phyloP scores from a whole-genome alignment of 1,140 invertebrate species.

The Heliconius eleuchia region DNA sequence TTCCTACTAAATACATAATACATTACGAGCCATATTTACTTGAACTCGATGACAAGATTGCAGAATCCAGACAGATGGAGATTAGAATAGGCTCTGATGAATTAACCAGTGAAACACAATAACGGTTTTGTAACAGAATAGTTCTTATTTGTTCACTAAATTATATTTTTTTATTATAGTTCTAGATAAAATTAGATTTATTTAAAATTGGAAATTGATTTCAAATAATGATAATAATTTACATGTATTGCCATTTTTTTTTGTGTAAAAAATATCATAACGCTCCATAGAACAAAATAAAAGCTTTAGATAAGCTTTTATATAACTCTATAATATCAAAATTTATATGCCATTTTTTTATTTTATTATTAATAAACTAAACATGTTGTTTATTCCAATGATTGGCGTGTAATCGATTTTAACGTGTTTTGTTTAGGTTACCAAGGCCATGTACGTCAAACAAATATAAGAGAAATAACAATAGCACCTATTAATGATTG shows the following conservation, averaged over 20 bases:
- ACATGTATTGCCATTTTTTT: background rate
- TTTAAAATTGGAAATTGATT: background rate
- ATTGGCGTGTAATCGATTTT: background rate
- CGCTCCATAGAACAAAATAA: too few relatives aligned
- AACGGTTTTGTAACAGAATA: background rate
- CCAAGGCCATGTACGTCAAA: background rate
- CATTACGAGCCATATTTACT: constrained; percentile 9
- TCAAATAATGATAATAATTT: background rate
- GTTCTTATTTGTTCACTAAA: background rate
- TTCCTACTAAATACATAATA: constrained; percentile 2
- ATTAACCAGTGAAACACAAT: constrained; percentile 24
- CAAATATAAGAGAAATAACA: background rate
- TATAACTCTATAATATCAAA: background rate
- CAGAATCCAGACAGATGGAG: constrained; percentile 17
- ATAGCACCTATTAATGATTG: background rate
- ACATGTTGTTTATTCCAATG: background rate
- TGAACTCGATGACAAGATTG: constrained; percentile 23
- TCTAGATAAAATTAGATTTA: background rate
- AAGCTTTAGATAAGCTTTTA: background rate
- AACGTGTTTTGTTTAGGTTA: background rate
- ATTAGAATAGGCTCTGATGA: constrained; percentile 29
- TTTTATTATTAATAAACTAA: background rate
- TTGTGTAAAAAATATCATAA: too few relatives aligned
- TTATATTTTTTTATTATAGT: background rate
- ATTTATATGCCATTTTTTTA: background rate